These are phyloP conservation scores for Paracentrotus lividus DNA, from an alignment of 53 echinoderm and acorn worm species.

Conservation along the genomic window DNA sequence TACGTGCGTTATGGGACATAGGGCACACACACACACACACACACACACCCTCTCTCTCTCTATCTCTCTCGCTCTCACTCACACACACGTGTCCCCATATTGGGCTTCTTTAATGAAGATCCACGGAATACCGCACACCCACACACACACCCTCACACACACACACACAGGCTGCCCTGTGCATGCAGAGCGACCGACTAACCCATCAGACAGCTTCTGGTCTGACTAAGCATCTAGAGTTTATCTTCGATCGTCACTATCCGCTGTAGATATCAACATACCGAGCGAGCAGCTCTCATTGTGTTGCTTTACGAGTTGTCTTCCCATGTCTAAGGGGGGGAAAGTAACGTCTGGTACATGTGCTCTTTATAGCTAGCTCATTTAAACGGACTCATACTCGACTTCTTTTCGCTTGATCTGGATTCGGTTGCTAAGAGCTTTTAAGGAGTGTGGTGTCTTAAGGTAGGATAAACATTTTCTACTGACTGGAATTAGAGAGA, in stretches of 20 bases:
- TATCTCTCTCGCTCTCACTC: no score
- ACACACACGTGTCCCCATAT: constrained; percentile 42
- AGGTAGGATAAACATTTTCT: constrained; percentile 9
- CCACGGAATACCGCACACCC: constrained; percentile 13
- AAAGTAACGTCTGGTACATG: constrained; percentile 26
- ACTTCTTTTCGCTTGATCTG: constrained; percentile 16
- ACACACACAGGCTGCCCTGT: neutral
- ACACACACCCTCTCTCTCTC: no score
- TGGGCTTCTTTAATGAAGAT: constrained; percentile 38
- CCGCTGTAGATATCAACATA: constrained; percentile 23
- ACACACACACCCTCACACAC: constrained; percentile 30
- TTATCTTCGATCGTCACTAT: neutral
- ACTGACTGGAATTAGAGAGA: neutral
- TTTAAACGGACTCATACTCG: neutral
- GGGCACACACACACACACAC: constrained; percentile 23
- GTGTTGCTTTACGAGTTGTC: constrained; percentile 18
- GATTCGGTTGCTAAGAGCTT: neutral
- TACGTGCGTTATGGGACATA: constrained; percentile 3
- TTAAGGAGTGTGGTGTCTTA: neutral
- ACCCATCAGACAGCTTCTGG: neutral
- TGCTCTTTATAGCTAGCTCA: neutral
- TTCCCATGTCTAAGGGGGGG: neutral
- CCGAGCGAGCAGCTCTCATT: neutral
- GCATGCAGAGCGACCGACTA: neutral
- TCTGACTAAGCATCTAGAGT: constrained; percentile 2